phyloP scores from a whole-genome alignment of 1,140 invertebrate species.

The Archivesica marissinica region DNA sequence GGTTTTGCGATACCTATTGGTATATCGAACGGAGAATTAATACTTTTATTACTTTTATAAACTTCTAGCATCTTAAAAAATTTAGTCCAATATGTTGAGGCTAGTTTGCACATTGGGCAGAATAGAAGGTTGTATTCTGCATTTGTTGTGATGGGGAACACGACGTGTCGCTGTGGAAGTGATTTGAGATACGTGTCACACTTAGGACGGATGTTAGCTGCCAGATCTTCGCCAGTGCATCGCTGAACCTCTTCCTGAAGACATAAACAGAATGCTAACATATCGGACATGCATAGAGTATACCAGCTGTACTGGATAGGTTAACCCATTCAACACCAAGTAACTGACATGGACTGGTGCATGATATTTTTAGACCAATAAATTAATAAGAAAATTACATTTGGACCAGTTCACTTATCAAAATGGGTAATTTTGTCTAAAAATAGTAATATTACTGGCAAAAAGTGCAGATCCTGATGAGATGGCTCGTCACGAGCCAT shows the following conservation, averaged over 20 bases:
- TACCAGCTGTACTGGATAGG: too few relatives aligned
- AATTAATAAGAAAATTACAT: too few relatives aligned
- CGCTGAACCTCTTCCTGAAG: not conserved
- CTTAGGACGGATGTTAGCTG: not conserved
- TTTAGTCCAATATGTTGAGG: conserved; percentile 58
- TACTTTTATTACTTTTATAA: not conserved
- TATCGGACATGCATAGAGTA: too few relatives aligned
- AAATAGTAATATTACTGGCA: too few relatives aligned
- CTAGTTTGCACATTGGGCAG: conserved; percentile 61
- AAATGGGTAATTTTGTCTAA: too few relatives aligned
- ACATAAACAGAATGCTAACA: too few relatives aligned
- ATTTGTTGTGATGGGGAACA: conserved; percentile 53
- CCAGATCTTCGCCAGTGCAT: not conserved
- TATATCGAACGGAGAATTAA: conserved; percentile 41
- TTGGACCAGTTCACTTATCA: too few relatives aligned
- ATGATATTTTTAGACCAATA: too few relatives aligned
- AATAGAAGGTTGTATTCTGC: conserved; percentile 34
- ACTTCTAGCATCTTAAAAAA: conserved; percentile 43
- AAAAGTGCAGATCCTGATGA: too few relatives aligned
- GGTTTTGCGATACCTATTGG: conserved; percentile 29
- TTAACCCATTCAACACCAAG: too few relatives aligned
- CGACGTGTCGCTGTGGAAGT: not conserved
- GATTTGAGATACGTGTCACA: not conserved
- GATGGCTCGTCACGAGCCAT: too few relatives aligned
- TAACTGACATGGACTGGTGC: too few relatives aligned